Base-by-base conservation (phyloP, 2,888 invertebrate genomes). In the Orthosia gracilis region DNA sequence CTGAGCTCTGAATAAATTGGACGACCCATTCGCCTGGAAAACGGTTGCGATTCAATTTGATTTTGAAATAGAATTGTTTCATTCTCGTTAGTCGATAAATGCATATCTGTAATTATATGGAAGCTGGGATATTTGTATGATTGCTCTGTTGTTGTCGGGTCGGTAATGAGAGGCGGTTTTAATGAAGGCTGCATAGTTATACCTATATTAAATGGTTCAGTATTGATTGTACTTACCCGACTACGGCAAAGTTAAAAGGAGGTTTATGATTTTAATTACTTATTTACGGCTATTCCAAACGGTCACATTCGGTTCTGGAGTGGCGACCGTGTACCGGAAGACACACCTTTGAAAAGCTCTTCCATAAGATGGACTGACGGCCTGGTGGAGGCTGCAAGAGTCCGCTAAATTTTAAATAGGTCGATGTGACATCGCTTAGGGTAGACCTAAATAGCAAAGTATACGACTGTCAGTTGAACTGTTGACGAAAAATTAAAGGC, bases 41-140 rank as follows among this genome's bases (percentile, higher is more conserved):
- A 84, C 84, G 85, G 89, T 86, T 86, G 88, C 88, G 85, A 90
- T 91, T 89, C 89, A 91, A 92, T 93, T 93, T 90, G 89, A 91
- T 91, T 91, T 89, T 85, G 85, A 88, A 89, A 90, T 91, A 88
- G 87, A 89, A 90, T 90, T 90, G 90, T 91, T 88, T 85, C 85
- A 80, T 85, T 80, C 81, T 84, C 76, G 83, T 86, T 87, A 86
- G 76, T 67, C 62, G 61, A 69, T 74, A 83, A 80, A 77, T 86
- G 81, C 78, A 85, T 80, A 78, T 75, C 40, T 79, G 57, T 80
- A 87, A 83, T 80, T 87, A 76, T 80, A 59, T 73, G 50, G 65
- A 58, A 40, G 45, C 40, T 68, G 49, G 59, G 63, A 59, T 78
- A 57, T 69, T 67, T 57, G 26, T 74, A 49, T 52, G 17, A 67